These are phyloP conservation scores for Paedocypris sp. DNA, from an alignment of 2,113 vertebrate species.

Conservation along the genomic window DNA sequence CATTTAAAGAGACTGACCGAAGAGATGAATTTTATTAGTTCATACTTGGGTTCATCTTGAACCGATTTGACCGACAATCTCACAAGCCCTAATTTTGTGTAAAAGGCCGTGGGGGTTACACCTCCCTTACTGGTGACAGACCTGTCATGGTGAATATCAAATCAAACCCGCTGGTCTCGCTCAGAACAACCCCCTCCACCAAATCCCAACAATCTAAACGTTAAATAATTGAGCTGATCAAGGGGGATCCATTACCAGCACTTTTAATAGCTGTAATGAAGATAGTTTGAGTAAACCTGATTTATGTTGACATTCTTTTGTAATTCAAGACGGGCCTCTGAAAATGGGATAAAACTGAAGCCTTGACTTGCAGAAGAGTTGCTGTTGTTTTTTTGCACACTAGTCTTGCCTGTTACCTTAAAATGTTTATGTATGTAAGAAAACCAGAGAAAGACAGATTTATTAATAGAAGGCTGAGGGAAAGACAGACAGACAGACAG, in stretches of 20 bases:
- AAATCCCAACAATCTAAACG: constrained; percentile 1
- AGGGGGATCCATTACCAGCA: constrained; percentile 27
- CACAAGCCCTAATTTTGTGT: background rate
- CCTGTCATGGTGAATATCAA: constrained; percentile 21
- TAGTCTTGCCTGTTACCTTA: no score
- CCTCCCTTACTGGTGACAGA: constrained; percentile 1
- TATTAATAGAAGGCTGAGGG: no score
- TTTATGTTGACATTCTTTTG: background rate
- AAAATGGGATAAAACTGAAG: background rate
- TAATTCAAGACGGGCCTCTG: background rate
- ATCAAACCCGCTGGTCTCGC: background rate
- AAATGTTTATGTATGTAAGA: no score
- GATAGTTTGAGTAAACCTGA: background rate
- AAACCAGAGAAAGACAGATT: no score
- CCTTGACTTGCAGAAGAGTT: background rate
- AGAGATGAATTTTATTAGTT: background rate
- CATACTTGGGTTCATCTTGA: background rate
- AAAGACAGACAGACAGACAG: no score
- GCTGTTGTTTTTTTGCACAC: no score
- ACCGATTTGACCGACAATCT: constrained; percentile 13
- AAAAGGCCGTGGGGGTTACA: constrained; percentile 2
- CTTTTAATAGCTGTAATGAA: constrained; percentile 18
- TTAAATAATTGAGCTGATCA: constrained; percentile 28
- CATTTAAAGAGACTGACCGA: no score
- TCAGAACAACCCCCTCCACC: background rate